These are phyloP conservation scores for Elmis aenea DNA, from an alignment of 2,888 invertebrate genomes.

Conservation along the genomic window DNA sequence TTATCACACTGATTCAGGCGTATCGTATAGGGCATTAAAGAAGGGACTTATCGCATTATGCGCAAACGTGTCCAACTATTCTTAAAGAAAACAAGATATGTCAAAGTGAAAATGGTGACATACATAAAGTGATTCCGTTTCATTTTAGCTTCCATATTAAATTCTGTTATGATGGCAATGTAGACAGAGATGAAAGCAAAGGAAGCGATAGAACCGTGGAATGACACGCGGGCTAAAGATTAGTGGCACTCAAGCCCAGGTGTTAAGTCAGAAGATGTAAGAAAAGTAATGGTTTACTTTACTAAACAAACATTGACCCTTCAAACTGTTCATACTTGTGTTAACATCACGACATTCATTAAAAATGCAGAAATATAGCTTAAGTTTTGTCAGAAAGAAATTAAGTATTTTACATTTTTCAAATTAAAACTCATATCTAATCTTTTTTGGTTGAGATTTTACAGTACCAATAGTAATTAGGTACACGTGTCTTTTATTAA, in stretches of 20 bases:
- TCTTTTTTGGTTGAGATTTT: too few relatives aligned
- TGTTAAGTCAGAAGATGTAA: constrained; percentile 32
- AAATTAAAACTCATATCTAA: too few relatives aligned
- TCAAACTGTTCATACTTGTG: too few relatives aligned
- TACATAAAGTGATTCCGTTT: constrained; percentile 3
- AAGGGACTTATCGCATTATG: constrained; percentile 30
- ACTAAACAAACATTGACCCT: constrained; percentile 31
- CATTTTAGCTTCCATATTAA: background rate
- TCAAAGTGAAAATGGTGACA: constrained; percentile 14
- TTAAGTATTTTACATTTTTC: too few relatives aligned
- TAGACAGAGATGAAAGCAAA: constrained; percentile 2
- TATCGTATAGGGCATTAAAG: constrained; percentile 22
- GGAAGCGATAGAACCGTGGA: constrained; percentile 29
- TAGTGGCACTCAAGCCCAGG: constrained; percentile 35
- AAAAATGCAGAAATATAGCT: too few relatives aligned
- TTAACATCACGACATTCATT: too few relatives aligned
- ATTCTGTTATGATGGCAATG: background rate
- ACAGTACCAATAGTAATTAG: too few relatives aligned
- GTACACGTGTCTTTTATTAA: too few relatives aligned
- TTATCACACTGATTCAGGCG: too few relatives aligned
- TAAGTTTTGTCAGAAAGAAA: too few relatives aligned
- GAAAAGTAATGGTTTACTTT: constrained; percentile 28
- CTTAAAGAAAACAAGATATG: constrained; percentile 27
- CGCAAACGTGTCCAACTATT: constrained; percentile 27
- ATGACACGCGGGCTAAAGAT: constrained; percentile 33